Base-by-base conservation (phyloP, 2,888 invertebrate genomes). In the Podabrus alpinus region DNA sequence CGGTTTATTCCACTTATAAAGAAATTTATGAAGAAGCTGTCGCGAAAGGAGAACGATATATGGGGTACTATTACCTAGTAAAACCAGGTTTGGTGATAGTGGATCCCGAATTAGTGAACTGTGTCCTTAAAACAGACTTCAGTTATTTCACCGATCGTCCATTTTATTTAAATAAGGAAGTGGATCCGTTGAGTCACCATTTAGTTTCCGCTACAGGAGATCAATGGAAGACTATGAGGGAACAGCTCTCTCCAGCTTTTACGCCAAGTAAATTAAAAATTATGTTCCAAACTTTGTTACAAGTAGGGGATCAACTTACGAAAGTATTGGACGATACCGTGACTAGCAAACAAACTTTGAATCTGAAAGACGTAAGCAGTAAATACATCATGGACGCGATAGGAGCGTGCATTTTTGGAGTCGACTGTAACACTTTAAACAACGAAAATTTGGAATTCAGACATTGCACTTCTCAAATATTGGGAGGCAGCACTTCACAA, bases 261-360 rank as follows among this genome's bases (percentile, higher is more conserved):
- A 88, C 89, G 1, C 86, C 88, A 1, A 89, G 88, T n/a, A 90
- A 89, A 80, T 83, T 90, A 77, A 89, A 87, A 79, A 84, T 83
- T 66, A 89, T 89, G 89, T 86, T 88, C 19, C 84, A 85, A 0
- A 83, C 88, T 13, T 85, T 89, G 80, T 75, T 84, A n/a, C n/a
- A 86, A 17, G 87, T 85, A 45, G 83, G 85, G 1, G 67, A 81
- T 19, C 81, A 82, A 21, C 80, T 86, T 16, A 73, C 74, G 3
- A 68, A 77, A 0, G 79, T 83, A 24, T 66, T 85, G 13, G 78
- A 82, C 3, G 16, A 68, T 15, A 9, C 72, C 15, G 59, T 68
- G 9, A 66, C 59, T 45, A 19, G 19, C 10, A 25, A 45, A 1
- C 66, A 74, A 66, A 25, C 17, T 2, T 16, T 79, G 3, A 85